Evolutionary conservation across 1,140 invertebrate genomes (phyloP), one percentile per base, ranked within the genome.

Genomic region (Leptinotarsa texana): DNA sequence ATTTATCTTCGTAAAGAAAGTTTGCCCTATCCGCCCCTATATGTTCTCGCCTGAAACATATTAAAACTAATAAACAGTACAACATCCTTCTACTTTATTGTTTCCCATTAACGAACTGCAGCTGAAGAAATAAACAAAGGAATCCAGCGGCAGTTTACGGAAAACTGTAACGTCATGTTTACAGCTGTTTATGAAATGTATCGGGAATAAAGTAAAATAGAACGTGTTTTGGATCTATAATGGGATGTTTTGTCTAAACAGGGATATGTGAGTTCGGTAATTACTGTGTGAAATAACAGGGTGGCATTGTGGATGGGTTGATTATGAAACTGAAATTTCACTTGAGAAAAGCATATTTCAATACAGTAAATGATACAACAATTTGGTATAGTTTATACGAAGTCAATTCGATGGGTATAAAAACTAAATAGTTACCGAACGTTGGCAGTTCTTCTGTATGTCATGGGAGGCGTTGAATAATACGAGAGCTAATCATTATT

Each of bases 71-170:
- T 65, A 65, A 65, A 65, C 63, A 27, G 63, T 65, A 15, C 63
- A 21, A 65, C 21, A 21, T 65, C 63, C n/a, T 65, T 13, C 63
- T 65, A 17, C 17, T 65, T 65, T 65, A 65, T 65, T 65, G 63
- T 65, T 65, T 22, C 63, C 18, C 24, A 65, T 65, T 27, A 27
- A 65, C 63, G 63, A 65, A 65, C 17, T 65, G 63, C 63, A 65
- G 63, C 63, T 65, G 63, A 65, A 65, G 63, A 65, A 65, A 65
- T 65, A 65, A 65, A 65, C 63, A 65, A 27, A 17, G 17, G 24
- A 65, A 65, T 22, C 13, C 24, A 21, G 21, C 13, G 21, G 21
- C 63, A 21, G 63, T 65, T 65, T 65, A 27, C 63, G 63, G 15
- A 65, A 65, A 65, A 65, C 4, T 65, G 24, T 27, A 24, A 65